Evolutionary conservation across 2,797 vertebrate genomes (phyloP).

Genomic region (Lophius americanus): DNA sequence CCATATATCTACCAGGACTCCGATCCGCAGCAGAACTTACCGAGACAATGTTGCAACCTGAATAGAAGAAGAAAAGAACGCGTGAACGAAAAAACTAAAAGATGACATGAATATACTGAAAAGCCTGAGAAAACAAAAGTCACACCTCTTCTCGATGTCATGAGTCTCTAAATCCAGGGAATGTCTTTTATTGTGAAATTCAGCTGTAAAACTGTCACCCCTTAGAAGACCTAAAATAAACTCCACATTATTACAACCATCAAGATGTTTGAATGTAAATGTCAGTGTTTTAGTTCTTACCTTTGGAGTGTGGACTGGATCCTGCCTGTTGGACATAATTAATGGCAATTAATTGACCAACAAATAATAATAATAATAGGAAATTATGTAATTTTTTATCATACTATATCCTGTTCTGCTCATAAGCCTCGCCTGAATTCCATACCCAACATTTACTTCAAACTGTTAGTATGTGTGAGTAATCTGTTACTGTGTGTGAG

Average conservation of each 20-base stretch:
- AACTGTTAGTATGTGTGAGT: no score
- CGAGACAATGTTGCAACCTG: constrained; percentile 39
- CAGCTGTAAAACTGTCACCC: not conserved
- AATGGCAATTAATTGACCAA: not conserved
- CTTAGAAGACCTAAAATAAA: constrained; percentile 37
- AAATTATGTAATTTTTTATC: no score
- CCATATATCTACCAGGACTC: not conserved
- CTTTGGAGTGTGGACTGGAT: constrained; percentile 14
- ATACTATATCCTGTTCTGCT: no score
- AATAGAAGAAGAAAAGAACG: not conserved
- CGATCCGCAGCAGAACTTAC: constrained; percentile 42
- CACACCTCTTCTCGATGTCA: constrained; percentile 59
- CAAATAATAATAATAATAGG: no score
- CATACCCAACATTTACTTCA: no score
- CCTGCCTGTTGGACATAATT: constrained; percentile 34
- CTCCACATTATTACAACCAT: not conserved
- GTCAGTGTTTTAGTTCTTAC: constrained; percentile 34
- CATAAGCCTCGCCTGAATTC: no score
- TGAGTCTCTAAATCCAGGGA: constrained; percentile 74
- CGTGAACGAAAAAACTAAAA: constrained; percentile 2
- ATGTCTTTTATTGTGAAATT: constrained; percentile 22
- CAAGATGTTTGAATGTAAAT: not conserved
- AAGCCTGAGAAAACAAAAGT: not conserved
- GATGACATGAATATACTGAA: not conserved
- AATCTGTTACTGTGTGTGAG: no score